Base-by-base conservation (phyloP, 92 coral and sea anemone species). In the Phenganax marumi region DNA sequence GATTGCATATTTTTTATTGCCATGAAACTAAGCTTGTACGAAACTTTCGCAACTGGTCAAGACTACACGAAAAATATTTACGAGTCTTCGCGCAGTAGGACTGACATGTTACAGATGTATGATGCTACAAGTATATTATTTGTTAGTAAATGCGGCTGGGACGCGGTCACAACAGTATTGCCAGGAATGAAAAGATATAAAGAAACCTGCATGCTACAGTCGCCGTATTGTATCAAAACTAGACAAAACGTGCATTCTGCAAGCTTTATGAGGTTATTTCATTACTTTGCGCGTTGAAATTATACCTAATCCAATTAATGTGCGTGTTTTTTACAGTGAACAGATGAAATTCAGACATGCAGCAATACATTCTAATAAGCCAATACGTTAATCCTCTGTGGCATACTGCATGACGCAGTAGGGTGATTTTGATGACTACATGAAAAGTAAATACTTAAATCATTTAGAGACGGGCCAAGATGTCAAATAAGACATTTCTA, bases 401-500 rank as follows among this genome's bases (percentile, higher is more conserved):
- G 18, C 23, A 56, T 56, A 23, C 79, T 55, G 52, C 25, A 51
- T 74, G 51, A 62, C 83, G 12, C 83, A 78, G 83, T 43, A 50
- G 83, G 83, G 25, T 72, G 61, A 47, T 78, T 63, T 76, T 63
- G 73, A 60, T 56, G 57, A 50, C 83, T 19, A 48, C 60, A 78
- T 24, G 73, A 78, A 43, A 78, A 78, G 83, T 50, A 78, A 78
- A 78, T 61, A 78, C 26, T 24, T 70, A 77, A 77, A 55, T 55
- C 81, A 77, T 10, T 43, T 49, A 6, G 47, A 50, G 77, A 72
- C 58, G 60, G 77, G 57, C 77, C 13, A 50, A 72, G 56, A 72
- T 47, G 46, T 55, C 12, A 66, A 10, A 47, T 66, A 0, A 25
- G 13, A 23, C 17, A 23, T 18, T 62, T 7, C 43, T 62, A 19